Conservation (phyloP, 2,797 vertebrate species). For the Hippopotamyrus pictus region DNA sequence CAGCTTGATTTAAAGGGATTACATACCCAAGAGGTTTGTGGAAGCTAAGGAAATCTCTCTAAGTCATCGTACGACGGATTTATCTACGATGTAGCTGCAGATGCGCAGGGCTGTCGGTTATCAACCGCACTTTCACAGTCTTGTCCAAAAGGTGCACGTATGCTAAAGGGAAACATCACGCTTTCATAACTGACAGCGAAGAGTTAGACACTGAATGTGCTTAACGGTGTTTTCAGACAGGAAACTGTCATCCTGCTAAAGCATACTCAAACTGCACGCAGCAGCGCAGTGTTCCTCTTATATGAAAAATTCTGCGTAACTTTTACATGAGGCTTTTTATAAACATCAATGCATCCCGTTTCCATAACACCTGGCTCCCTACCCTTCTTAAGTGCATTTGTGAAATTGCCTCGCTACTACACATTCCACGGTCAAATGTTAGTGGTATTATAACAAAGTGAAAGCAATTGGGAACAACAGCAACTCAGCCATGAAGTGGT, state of each 20-base stretch:
- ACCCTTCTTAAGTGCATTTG: neutral
- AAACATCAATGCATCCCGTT: neutral
- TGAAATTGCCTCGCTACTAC: neutral
- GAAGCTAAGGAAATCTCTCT: neutral
- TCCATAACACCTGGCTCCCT: neutral
- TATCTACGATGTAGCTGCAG: slow-evolving; percentile 56
- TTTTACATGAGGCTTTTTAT: neutral
- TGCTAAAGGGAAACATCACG: neutral
- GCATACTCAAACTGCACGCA: neutral
- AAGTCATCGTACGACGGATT: slow-evolving; percentile 21
- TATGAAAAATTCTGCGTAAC: neutral
- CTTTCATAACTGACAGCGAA: neutral
- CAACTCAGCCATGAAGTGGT: neutral
- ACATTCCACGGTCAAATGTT: neutral
- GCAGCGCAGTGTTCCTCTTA: neutral
- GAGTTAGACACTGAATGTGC: neutral
- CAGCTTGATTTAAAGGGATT: neutral
- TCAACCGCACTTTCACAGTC: neutral
- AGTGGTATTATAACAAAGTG: neutral
- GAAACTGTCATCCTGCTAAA: neutral
- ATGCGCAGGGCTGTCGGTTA: neutral
- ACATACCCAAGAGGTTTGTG: neutral
- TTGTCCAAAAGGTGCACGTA: neutral
- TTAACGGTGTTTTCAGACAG: neutral
- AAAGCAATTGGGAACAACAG: neutral